phyloP scores from a whole-genome alignment of 2,797 vertebrate species.

The Trichosurus vulpecula region DNA sequence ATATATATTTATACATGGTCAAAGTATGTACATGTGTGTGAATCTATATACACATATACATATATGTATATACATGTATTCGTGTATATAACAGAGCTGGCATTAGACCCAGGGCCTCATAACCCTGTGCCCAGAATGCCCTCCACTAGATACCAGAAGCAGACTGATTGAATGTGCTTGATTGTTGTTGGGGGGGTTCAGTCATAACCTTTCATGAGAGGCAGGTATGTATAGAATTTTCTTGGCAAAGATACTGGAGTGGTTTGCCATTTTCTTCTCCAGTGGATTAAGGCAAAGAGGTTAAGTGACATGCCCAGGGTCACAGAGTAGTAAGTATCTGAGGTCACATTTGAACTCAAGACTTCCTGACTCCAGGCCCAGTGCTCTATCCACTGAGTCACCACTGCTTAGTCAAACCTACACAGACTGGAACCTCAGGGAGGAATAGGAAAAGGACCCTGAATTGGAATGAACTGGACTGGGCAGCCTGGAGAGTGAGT shows the following conservation, averaged over 20 bases:
- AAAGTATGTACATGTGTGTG: not conserved
- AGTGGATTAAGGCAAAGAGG: no score
- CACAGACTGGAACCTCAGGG: not conserved
- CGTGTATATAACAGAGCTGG: not conserved
- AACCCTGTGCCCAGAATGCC: not conserved
- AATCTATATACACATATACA: not conserved
- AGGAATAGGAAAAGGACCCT: not conserved
- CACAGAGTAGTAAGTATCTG: not conserved
- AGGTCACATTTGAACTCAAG: not conserved
- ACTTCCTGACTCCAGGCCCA: not conserved
- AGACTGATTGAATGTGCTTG: not conserved
- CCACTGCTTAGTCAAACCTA: not conserved
- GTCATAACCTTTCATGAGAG: no score
- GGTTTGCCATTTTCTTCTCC: no score
- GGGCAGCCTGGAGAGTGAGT: not conserved
- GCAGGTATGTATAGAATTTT: no score
- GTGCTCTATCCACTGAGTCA: not conserved
- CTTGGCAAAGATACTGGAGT: no score
- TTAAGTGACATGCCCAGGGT: not conserved
- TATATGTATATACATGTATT: not conserved
- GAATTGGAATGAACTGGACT: not conserved
- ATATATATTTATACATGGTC: no score
- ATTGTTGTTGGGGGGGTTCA: no score
- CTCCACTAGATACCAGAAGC: not conserved
- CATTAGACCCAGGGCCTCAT: not conserved